Evolutionary conservation across 2,113 vertebrate species (phyloP), one percentile per base, ranked within the genome.

Genomic region (Gadus chalcogrammus): DNA sequence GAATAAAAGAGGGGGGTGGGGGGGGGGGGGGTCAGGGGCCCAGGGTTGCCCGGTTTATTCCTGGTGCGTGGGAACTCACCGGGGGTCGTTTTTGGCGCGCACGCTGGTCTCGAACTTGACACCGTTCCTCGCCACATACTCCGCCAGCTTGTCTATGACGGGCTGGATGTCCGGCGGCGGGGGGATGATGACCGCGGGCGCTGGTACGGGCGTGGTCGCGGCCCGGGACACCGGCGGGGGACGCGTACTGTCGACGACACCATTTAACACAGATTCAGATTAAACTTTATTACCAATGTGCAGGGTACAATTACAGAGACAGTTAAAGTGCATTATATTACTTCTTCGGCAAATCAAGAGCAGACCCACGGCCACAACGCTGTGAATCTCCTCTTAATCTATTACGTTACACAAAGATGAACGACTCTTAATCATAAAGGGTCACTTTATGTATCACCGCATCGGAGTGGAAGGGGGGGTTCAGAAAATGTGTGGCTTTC

Each of bases 101-200:
- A 99, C 97, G 1, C 97, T 97, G 67, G 93, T 92, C 91, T 99
- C 97, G 72, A 99, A 99, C 85, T 97, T 98, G 28, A 95, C 80
- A 17, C 97, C 97, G 1, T 99, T 99, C 70, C 97, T 91, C 15
- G 95, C 96, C 53, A 98, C 97, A 0, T 99, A 99, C 62, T 97
- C 95, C 0, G 97, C 97, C 70, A 99, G 88, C 80, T 99, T 99
- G 92, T 99, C 97, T 62, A 99, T 99, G 83, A 99, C 97, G 3
- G 97, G 96, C 48, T 99, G 97, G 75, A 96, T 94, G 88, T 99
- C 97, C 0, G 97, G 96, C 2, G 97, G 96, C 0, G 97, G 97
- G 61, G 97, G 97, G 64, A 99, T 98, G 89, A 99, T 96, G 80
- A 95, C 93, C 22, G 78, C 61, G 70, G 79, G 72, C 22, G 77